These are phyloP conservation scores for Bombyx mori DNA, from an alignment of 1,140 invertebrate species.

Conservation along the genomic window ASM3026992v2 NC_085133.1:7568501-7569000, in stretches of 20 bases:
- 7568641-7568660: slow-evolving; percentile 35
- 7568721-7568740: slow-evolving; percentile 43
- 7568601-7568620: slow-evolving; percentile 1
- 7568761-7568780: slow-evolving; percentile 15
- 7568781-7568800: slow-evolving; percentile 29
- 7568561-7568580: neutral
- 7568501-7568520: neutral
- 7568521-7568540: neutral
- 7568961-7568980: slow-evolving; percentile 19
- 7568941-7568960: slow-evolving; percentile 25
- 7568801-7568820: slow-evolving; percentile 22
- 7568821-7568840: slow-evolving; percentile 23
- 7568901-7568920: slow-evolving; percentile 19
- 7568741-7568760: slow-evolving; percentile 29
- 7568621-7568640: slow-evolving; percentile 31
- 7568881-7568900: slow-evolving; percentile 20
- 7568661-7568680: slow-evolving; percentile 41
- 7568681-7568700: slow-evolving; percentile 34
- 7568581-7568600: neutral
- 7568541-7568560: neutral
- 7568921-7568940: slow-evolving; percentile 21
- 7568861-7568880: slow-evolving; percentile 30
- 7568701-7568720: slow-evolving; percentile 34
- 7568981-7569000: slow-evolving; percentile 18
- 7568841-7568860: slow-evolving; percentile 31